Conservation (phyloP, 2,888 invertebrate genomes). For the Habroteleia sp. region DNA sequence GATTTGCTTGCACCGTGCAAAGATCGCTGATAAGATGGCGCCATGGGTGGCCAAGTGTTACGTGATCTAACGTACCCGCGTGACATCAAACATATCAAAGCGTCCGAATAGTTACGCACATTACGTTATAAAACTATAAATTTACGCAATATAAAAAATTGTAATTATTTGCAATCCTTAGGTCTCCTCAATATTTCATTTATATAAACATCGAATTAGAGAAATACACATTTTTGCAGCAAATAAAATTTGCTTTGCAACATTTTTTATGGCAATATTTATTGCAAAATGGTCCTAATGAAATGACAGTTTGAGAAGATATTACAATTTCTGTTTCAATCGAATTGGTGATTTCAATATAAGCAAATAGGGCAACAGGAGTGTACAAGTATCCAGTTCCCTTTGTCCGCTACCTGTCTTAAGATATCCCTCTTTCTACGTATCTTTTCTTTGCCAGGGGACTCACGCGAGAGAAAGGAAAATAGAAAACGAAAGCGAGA, state of each 20-base stretch:
- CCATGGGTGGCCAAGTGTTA: conserved; percentile 77
- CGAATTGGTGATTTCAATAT: conserved; percentile 26
- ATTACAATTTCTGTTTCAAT: conserved; percentile 10
- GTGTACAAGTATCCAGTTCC: conserved; percentile 79
- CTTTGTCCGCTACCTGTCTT: conserved; percentile 80
- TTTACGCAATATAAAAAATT: too few species aligned
- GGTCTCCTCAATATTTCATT: too few species aligned
- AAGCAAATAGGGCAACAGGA: conserved; percentile 69
- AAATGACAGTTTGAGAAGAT: conserved; percentile 26
- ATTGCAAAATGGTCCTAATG: too few species aligned
- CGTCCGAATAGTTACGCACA: conserved; percentile 8
- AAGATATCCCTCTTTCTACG: conserved; percentile 71
- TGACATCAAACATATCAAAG: conserved; percentile 38
- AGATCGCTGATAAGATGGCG: conserved; percentile 79
- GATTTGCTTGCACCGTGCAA: conserved; percentile 62
- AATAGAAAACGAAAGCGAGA: conserved; percentile 65
- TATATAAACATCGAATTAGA: too few species aligned
- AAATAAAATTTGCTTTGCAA: too few species aligned
- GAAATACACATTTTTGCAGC: too few species aligned
- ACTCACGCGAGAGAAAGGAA: conserved; percentile 56
- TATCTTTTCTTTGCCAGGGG: conserved; percentile 66
- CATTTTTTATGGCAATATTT: too few species aligned
- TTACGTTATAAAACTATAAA: too few species aligned
- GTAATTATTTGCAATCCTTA: too few species aligned
- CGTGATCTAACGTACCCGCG: conserved; percentile 45